Evolutionary conservation across 2,797 vertebrate genomes (phyloP), one percentile per base, ranked within the genome.

Genomic region (Cryptoprocta ferox): DNA sequence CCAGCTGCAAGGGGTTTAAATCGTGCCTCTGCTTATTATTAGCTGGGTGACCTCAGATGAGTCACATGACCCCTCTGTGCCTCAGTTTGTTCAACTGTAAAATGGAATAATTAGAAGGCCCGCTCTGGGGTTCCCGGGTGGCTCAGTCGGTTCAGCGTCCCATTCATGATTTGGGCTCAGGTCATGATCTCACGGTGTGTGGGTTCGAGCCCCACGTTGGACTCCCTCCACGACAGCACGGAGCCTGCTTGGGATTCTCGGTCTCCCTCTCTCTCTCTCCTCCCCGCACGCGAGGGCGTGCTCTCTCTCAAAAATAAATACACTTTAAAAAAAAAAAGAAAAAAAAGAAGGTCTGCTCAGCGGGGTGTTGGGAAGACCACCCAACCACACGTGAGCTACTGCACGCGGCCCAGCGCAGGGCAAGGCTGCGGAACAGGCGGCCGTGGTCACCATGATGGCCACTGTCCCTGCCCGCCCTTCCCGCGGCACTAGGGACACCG

Each of bases 351-450:
- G 37, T 21, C 26, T 0, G 0, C 75, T 3, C 56, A 24, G 2
- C 11, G 76, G 75, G 9, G 18, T 10, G 28, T 6, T 0, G 18
- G 4, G 35, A 65, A 53, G 14, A 6, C 3, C 15, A 0, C n/a
- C n/a, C n/a, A n/a, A n/a, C n/a, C n/a, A n/a, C n/a, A n/a, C 0
- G 0, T 0, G 26, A 85, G 21, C 61, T 1, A 1, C 5, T 1
- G 7, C 18, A 1, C 3, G 1, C 2, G 56, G n/a, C 65, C 53
- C 6, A 48, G 61, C 5, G 2, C 5, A 0, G 0, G 2, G 9
- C 0, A 4, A 12, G 42, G 21, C 56, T 3, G 56, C 21, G 8
- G 56, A 8, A 59, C 8, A 24, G 56, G 8, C 8, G 19, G 7
- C 19, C 8, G 1, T 12, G 12, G 3, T 26, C 6, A 12, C 7